These are phyloP conservation scores for Himalopsyche tibetana DNA, from an alignment of 2,888 invertebrate genomes.

Conservation along the genomic window DNA sequence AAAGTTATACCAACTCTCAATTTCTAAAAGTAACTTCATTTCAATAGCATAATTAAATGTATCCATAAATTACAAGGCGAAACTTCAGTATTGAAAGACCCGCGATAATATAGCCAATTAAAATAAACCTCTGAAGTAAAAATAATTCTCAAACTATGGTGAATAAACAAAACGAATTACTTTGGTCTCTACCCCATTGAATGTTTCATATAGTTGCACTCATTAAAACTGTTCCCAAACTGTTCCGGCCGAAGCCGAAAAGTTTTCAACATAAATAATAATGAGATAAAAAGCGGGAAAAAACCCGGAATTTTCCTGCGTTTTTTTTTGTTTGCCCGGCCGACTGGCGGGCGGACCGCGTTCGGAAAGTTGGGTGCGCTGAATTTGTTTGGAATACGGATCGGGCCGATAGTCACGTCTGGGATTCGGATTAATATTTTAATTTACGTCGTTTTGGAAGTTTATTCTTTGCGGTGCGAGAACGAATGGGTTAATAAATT, in stretches of 20 bases:
- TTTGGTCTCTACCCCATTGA: not conserved
- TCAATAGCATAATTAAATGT: constrained; percentile 4
- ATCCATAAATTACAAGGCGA: not conserved
- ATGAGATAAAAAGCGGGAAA: constrained; percentile 62
- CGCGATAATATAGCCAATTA: not conserved
- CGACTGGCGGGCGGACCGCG: constrained; percentile 5
- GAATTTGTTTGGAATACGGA: constrained; percentile 8
- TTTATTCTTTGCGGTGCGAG: too few species aligned
- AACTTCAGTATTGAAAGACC: not conserved
- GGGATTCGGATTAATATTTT: not conserved
- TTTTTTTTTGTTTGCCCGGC: constrained; percentile 42
- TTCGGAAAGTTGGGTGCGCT: not conserved
- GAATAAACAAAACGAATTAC: constrained; percentile 13
- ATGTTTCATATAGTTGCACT: constrained; percentile 40
- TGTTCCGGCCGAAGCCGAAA: constrained; percentile 51
- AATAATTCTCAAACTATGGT: constrained; percentile 21
- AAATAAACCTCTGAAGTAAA: not conserved
- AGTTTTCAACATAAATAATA: constrained; percentile 63
- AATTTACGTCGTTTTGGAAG: not conserved
- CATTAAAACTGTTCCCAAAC: constrained; percentile 58
- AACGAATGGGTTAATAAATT: too few species aligned
- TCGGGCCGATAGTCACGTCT: constrained; percentile 12
- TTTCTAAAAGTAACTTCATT: not conserved
- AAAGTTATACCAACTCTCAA: too few species aligned
- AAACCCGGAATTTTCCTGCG: constrained; percentile 56